Conservation (phyloP, 2,797 vertebrate species). For the Hybognathus amarus region DNA sequence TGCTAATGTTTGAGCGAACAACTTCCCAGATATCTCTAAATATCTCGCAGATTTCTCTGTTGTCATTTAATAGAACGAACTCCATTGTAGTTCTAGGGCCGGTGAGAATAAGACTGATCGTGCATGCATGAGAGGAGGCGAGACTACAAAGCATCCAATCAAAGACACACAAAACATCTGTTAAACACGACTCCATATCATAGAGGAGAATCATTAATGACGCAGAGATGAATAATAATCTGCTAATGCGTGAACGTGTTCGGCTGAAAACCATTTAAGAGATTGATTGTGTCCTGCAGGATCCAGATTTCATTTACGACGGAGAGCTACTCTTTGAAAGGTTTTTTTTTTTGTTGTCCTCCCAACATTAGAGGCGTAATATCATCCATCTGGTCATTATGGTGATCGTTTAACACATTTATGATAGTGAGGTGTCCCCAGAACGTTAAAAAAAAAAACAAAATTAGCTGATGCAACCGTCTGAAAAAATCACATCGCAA, state of each 20-base stretch:
- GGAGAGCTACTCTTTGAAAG: not conserved
- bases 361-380: slow-evolving; percentile 9
- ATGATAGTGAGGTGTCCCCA: not conserved
- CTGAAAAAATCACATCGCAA: not conserved
- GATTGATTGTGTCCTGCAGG: not conserved
- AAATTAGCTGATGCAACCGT: not conserved
- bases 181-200: slow-evolving; percentile 9
- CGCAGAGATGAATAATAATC: slow-evolving; percentile 28
- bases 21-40: not conserved
- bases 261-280: not conserved
- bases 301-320: not conserved
- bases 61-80: not conserved
- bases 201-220: slow-evolving; percentile 16
- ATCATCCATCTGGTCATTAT: slow-evolving; percentile 18
- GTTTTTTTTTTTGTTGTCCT: not conserved
- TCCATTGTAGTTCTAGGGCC: not conserved
- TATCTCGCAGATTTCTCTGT: not conserved
- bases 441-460: not conserved
- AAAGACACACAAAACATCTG: slow-evolving; percentile 26
- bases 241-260: slow-evolving; percentile 14
- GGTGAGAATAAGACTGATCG: slow-evolving; percentile 17
- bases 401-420: slow-evolving; percentile 7
- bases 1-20: not conserved
- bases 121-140: slow-evolving; percentile 15
- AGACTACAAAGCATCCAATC: slow-evolving; percentile 17